Base-by-base conservation (phyloP, 2,797 vertebrate species). In the Diglossa cyanea region DNA sequence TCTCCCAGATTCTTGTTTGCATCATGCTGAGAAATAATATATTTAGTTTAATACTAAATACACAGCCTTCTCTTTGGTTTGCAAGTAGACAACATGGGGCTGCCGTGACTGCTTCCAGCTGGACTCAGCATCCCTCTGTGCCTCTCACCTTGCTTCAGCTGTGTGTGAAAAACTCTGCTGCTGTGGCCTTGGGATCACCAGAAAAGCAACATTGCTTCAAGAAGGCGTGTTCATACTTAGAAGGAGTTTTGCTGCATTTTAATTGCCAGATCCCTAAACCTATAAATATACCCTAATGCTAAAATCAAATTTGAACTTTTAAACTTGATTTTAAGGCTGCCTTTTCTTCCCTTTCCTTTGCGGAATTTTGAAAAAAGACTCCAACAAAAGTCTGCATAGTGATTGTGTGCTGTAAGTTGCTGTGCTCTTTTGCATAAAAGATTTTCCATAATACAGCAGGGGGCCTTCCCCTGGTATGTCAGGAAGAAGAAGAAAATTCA, bases 361-460 rank as follows among this genome's bases (percentile, higher is more conserved):
- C 79, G 18, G 58, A 91, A 91, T 21, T 19, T 76, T 61, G 37
- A 30, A 90, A 95, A 89, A 94, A 86, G 2, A 53, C 21, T 31
- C 50, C 72, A 75, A 70, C 37, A 89, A 76, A 95, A 95, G 58
- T 87, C 96, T 97, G 97, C 96, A 93, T 94, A 93, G 97, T 97
- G 97, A 98, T 97, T 97, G 97, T 90, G 83, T 17, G 9, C 95
- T 96, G 95, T 78, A 97, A 98, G 97, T 97, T 97, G 95, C 96
- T 96, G 86, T 94, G 96, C 98, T 98, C 93, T 97, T 98, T 98
- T 98, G 97, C 98, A 98, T 98, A 98, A 97, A 97, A 98, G 96
- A 98, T 98, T 98, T 98, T 98, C 97, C 96, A 80, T 96, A 93
- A 97, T 98, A 96, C 98, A 98, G 97, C 97, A 97, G 97, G 98